Percentiles rank a stretch among this genome's conserved stretches.
Evolutionary conservation across 1,140 invertebrate genomes (phyloP).

Genomic region (Drosophila triauraria): DNA sequence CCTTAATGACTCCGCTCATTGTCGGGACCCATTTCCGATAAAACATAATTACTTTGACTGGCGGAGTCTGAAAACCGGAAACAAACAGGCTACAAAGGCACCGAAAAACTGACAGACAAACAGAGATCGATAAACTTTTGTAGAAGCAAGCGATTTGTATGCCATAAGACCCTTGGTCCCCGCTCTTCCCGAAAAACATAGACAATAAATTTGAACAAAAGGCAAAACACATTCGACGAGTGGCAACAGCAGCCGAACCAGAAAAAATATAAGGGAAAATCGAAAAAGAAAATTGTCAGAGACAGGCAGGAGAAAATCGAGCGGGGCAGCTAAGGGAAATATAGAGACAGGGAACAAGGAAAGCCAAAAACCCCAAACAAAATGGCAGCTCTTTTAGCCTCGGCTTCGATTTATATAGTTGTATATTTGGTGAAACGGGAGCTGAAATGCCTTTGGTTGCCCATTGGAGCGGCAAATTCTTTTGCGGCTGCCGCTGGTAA

Average conservation of each 20-base stretch:
- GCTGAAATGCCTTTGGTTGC: conserved; percentile 62
- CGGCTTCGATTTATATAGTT: conserved; percentile 70
- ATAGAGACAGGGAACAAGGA: conserved; percentile 53
- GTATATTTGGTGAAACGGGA: conserved; percentile 30
- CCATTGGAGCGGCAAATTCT: conserved; percentile 73
- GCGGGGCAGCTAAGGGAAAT: conserved; percentile 11
- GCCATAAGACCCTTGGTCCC: conserved; percentile 39
- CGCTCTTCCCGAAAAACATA: conserved; percentile 41
- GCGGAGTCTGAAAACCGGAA: conserved; percentile 17
- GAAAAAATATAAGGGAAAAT: conserved; percentile 26
- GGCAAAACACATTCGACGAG: conserved; percentile 74
- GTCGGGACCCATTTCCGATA: conserved; percentile 37
- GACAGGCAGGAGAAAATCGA: conserved; percentile 18
- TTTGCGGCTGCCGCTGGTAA: conserved; percentile 53
- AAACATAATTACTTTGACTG: conserved; percentile 55
- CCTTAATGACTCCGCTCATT: conserved; percentile 11
- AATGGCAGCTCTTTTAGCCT: conserved; percentile 67
- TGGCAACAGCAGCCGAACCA: conserved; percentile 57
- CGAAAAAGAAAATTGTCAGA: conserved; percentile 37
- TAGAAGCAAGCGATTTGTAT: conserved; percentile 57
- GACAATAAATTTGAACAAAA: conserved; percentile 76
- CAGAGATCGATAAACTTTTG: conserved; percentile 73
- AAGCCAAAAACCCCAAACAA: conserved; percentile 67
- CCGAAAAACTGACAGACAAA: conserved; percentile 47
- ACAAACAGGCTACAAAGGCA: conserved; percentile 36